phyloP scores from a whole-genome alignment of 2,113 vertebrate genomes.

The Tragelaphus scriptus region DNA sequence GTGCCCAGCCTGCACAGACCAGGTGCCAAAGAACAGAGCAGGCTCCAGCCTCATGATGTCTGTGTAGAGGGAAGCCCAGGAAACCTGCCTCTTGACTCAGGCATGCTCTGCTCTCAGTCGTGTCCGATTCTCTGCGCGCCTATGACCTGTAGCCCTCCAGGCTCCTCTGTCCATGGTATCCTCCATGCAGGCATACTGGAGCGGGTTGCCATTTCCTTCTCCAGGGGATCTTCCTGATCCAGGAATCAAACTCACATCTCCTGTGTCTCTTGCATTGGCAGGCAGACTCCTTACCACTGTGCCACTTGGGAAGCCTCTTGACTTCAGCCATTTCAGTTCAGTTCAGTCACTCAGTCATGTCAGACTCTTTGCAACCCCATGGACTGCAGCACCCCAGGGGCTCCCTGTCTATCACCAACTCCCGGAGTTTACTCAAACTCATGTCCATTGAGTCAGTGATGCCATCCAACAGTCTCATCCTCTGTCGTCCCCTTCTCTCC shows the following conservation, averaged over 20 bases:
- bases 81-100: not conserved
- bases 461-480: not conserved
- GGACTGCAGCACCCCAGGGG: not conserved
- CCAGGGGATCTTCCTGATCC: not conserved
- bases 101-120: not conserved
- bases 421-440: not conserved
- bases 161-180: not conserved
- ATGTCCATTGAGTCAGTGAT: not conserved
- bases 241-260: not conserved
- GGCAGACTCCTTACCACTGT: not conserved
- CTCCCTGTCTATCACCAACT: not conserved
- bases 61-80: not conserved
- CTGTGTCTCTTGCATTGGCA: not conserved
- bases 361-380: fast-evolving
- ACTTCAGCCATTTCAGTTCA: too few species aligned
- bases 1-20: not conserved
- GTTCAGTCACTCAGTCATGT: not conserved
- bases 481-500: not conserved
- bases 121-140: fast-evolving
- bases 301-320: not conserved
- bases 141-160: not conserved
- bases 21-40: not conserved
- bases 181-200: not conserved
- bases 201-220: not conserved
- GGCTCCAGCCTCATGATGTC: not conserved